Evolutionary conservation across 2,888 invertebrate species (phyloP).

Genomic region (Epinotia brunnichana): DNA sequence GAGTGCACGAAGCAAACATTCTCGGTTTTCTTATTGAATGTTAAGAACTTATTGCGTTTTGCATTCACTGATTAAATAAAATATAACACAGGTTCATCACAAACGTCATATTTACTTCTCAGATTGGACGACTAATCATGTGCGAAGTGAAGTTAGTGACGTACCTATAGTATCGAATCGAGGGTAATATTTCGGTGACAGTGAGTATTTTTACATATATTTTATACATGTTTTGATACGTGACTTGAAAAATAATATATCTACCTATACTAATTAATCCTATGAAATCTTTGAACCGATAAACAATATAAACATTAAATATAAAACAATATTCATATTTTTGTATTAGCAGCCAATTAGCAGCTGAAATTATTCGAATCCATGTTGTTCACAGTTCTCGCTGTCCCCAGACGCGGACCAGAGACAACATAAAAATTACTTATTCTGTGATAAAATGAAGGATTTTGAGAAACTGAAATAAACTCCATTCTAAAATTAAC

Average conservation of each 20-base stretch:
- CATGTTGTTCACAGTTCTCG: background rate
- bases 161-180: background rate
- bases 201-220: background rate
- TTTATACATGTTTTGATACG: no score
- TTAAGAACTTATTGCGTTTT: conserved; percentile 41
- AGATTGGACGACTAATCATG: conserved; percentile 42
- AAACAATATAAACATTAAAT: no score
- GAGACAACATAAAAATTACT: no score
- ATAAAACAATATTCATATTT: no score
- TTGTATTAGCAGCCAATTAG: no score
- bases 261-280: background rate
- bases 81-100: conserved; percentile 43
- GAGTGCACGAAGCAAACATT: conserved; percentile 49
- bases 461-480: no score
- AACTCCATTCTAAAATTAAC: no score
- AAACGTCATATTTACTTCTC: conserved; percentile 43
- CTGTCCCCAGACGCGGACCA: no score
- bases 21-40: conserved; percentile 27
- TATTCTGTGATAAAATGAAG: no score
- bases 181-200: background rate
- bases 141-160: conserved; percentile 21
- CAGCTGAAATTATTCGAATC: background rate
- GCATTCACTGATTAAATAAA: conserved; percentile 43
- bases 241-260: background rate
- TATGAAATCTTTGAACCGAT: no score